Evolutionary conservation across 2,888 invertebrate species (phyloP), one percentile per base, ranked within the genome.

Genomic region (Hemithea aestivaria): DNA sequence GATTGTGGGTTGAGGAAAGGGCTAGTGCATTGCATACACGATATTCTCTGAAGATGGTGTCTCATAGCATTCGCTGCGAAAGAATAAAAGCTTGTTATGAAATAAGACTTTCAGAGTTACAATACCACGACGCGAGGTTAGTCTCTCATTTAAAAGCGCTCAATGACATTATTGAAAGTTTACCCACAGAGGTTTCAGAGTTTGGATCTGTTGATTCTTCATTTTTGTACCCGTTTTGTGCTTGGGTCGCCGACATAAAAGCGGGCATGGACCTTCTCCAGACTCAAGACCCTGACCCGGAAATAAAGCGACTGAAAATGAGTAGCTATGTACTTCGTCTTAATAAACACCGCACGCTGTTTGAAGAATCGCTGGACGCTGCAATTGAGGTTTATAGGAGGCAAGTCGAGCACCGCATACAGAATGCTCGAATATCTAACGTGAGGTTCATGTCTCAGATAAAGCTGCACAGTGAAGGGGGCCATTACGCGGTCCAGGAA

Each of bases 401-500:
- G 11, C 41, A 57, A n/a, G 31, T 75, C 0, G 63, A 73, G 16
- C 48, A 67, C 10, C 56, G 66, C n/a, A 47, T 81, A 28, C 83
- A 84, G 46, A 66, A 68, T 24, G 79, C 63, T 6, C 66, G 81
- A n/a, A 67, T 80, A 22, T 67, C 81, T 0, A 83, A 80, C 45
- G 58, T 77, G n/a, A 60, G 70, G 6, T 77, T 75, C 32, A 51
- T 79, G 42, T 57, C 70, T 4, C 56, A 69, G 22, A 52, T 84
- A 2, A 68, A 60, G 32, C 45, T 83, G 41, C 73, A 74, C 8
- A 51, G 44, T 39, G 77, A 83, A 57, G 76, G 74, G 20, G 83
- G 84, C 4, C 50, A 51, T 1, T 83, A 73, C 45, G 59, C 77
- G 2, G 56, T 69, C 1, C 35, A 48, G 1, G 84, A 85, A 56